These are phyloP conservation scores for Theonella swinhoei DNA, from an alignment of 37 sponge, comb jelly and placozoan species.

Conservation along the genomic window DNA sequence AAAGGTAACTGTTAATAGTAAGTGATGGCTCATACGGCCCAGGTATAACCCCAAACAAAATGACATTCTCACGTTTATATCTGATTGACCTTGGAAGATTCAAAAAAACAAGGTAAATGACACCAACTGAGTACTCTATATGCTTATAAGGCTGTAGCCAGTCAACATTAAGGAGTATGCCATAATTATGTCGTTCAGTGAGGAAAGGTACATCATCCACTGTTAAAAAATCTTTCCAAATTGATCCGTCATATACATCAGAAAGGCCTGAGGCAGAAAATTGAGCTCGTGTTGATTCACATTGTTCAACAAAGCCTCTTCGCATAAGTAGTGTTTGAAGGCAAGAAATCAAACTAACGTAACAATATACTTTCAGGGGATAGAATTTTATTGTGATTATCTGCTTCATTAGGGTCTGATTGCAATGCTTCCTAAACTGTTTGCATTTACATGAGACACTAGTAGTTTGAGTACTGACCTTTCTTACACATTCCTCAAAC, in stretches of 20 bases:
- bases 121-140: constrained; percentile 24
- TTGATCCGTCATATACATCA: constrained; percentile 4
- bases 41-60: constrained; percentile 29
- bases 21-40: constrained; percentile 31
- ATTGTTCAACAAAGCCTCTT: neutral
- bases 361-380: neutral
- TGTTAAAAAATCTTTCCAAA: constrained; percentile 20
- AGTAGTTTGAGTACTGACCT: neutral
- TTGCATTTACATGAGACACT: neutral
- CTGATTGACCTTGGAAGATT: constrained; percentile 27
- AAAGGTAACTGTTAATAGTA: constrained; percentile 24
- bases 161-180: constrained; percentile 21
- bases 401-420: neutral
- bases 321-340: neutral
- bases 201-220: neutral
- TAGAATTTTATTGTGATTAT: neutral
- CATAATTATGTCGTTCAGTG: neutral
- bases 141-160: constrained; percentile 43
- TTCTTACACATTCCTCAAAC: neutral
- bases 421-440: neutral
- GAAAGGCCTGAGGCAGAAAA: neutral
- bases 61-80: constrained; percentile 29
- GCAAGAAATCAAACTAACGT: neutral
- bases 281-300: neutral
- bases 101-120: constrained; percentile 14